Percentiles rank a stretch among this genome's conserved stretches.
phyloP scores from a whole-genome alignment of 2,113 vertebrate species.

The Egretta garzetta region DNA sequence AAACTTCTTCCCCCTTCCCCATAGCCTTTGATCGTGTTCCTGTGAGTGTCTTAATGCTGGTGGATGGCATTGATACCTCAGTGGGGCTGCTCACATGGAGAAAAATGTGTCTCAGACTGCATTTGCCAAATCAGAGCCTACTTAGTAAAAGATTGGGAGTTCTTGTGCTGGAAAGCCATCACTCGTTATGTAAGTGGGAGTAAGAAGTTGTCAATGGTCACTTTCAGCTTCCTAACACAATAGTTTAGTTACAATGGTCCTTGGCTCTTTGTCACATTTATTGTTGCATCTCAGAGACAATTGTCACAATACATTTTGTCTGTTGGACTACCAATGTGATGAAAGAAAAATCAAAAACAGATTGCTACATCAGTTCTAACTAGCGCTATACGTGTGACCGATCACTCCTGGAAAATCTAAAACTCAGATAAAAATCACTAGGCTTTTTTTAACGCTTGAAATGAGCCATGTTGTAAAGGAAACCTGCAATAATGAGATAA shows the following conservation, averaged over 20 bases:
- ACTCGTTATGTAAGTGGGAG: neutral
- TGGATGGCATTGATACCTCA: neutral
- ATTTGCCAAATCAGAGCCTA: neutral
- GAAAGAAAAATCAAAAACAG: constrained; percentile 68
- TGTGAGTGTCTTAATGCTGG: neutral
- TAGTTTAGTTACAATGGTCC: neutral
- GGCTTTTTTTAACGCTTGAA: constrained; percentile 70
- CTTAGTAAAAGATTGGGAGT: neutral
- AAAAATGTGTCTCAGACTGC: neutral
- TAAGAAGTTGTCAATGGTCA: neutral
- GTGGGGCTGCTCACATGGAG: neutral
- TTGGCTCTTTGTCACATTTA: constrained; percentile 14
- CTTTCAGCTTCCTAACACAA: neutral
- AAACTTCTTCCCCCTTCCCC: neutral
- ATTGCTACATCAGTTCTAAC: constrained; percentile 47
- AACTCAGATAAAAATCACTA: constrained; percentile 77
- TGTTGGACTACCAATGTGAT: constrained; percentile 36
- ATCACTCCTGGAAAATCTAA: constrained; percentile 72
- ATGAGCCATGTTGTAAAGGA: constrained; percentile 77
- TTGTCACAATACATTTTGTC: constrained; percentile 51
- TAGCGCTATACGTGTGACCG: constrained; percentile 45
- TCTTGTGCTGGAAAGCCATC: neutral
- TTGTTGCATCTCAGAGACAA: constrained; percentile 28
- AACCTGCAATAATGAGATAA: constrained; percentile 81
- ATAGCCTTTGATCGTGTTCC: neutral